Evolutionary conservation across 2,797 vertebrate species (phyloP), one percentile per base, ranked within the genome.

Genomic region (Poliocrania exsul): DNA sequence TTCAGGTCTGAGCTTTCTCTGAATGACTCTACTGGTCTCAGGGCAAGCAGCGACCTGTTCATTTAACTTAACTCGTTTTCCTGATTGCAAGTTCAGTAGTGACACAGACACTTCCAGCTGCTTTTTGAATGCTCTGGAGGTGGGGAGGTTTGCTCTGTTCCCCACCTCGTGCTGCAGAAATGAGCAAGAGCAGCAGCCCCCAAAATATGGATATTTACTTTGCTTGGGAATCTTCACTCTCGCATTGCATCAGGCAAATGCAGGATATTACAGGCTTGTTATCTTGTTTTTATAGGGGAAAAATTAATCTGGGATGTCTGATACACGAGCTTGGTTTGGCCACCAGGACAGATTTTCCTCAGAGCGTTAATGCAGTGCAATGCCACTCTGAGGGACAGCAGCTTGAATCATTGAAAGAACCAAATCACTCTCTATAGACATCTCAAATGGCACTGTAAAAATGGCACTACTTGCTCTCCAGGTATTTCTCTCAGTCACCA

Each of bases 1-100:
- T 73, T 50, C 56, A 38, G n/a, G 7, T 47, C 58, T 75, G 57
- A 11, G 31, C 49, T 70, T 42, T 50, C 42, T 25, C 40, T 3
- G 20, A 26, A 6, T 29, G 31, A 10, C 24, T 47, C 11, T 5
- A 20, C 31, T 57, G 42, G 40, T 40, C 33, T 60, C 6, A 4
- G 28, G 18, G 16, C 2, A 7, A 78, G 33, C 0, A 0, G 12
- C 15, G 11, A 29, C 29, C 16, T 0, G 0, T 24, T 69, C 31
- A 5, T 40, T 15, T 46, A 58, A 2, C 56, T 62, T 6, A 0
- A 5, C 33, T 88, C 28, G 4, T 69, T 72, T 77, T 50, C 38
- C 56, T 61, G 37, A 5, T 2, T 44, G 40, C 40, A 40, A 40
- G 11, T 40, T 40, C 40, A 40, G 40, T 38, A 38, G 38, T 38